Conservation (phyloP, 2,888 invertebrate species). For the Eurois occulta region DNA sequence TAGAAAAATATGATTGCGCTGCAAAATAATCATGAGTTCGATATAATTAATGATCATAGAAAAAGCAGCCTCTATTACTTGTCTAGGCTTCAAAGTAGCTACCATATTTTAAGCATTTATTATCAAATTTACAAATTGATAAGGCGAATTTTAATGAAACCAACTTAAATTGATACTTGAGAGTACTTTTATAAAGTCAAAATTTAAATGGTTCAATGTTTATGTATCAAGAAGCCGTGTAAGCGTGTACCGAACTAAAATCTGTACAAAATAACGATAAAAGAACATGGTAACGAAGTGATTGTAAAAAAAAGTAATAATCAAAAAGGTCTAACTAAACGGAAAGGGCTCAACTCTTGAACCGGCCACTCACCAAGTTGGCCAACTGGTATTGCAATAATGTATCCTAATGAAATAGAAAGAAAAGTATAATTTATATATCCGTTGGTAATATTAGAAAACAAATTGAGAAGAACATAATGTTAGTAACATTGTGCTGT, state of each 20-base stretch:
- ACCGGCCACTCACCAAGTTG: conserved; percentile 89
- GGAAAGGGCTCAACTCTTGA: conserved; percentile 70
- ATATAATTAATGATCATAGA: conserved; percentile 56
- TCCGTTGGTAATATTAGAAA: conserved; percentile 59
- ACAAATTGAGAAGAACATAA: conserved; percentile 66
- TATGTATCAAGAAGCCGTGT: conserved; percentile 79
- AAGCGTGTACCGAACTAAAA: conserved; percentile 79
- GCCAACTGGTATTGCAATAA: conserved; percentile 90
- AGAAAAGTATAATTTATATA: conserved; percentile 76
- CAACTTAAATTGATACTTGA: conserved; percentile 47
- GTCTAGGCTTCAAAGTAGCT: conserved; percentile 52
- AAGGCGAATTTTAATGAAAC: conserved; percentile 50
- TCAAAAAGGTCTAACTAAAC: conserved; percentile 77
- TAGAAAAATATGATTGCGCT: conserved; percentile 61
- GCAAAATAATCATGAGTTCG: conserved; percentile 66
- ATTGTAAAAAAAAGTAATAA: conserved; percentile 65
- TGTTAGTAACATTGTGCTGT: conserved; percentile 78
- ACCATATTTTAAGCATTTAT: conserved; percentile 58
- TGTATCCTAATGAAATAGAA: conserved; percentile 88
- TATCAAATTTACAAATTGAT: conserved; percentile 56
- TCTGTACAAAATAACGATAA: conserved; percentile 66
- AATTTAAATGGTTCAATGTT: conserved; percentile 61
- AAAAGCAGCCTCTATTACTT: conserved; percentile 61
- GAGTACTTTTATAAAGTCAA: conserved; percentile 55
- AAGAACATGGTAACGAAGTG: conserved; percentile 65